A percentile compares a stretch with the other conserved stretches of the same genome.
phyloP scores from a whole-genome alignment of 1,140 invertebrate species.

The Sminthurinus signatus region DNA sequence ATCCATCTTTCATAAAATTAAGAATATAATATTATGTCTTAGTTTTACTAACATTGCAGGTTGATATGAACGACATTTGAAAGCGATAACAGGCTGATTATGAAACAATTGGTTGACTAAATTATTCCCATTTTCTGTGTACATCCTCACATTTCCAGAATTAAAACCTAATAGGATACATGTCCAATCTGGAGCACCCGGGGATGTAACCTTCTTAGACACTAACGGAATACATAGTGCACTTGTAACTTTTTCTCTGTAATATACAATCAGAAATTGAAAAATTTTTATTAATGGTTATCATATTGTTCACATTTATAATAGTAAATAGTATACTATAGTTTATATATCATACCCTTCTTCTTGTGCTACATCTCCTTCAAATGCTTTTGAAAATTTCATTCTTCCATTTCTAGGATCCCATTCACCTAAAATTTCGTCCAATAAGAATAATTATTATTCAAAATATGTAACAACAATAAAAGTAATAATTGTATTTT shows the following conservation, averaged over 20 bases:
- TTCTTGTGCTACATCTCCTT: conserved; percentile 35
- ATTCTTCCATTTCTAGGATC: conserved; percentile 25
- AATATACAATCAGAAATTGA: conserved; percentile 41
- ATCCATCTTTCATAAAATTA: too few relatives aligned
- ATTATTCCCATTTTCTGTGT: conserved; percentile 74
- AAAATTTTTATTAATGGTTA: too few relatives aligned
- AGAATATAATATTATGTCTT: too few relatives aligned
- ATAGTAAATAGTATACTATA: too few relatives aligned
- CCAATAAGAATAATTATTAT: too few relatives aligned
- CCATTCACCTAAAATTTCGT: conserved; percentile 48
- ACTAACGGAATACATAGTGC: conserved; percentile 57
- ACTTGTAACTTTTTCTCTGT: conserved; percentile 55
- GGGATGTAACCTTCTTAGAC: conserved; percentile 57
- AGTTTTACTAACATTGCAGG: too few relatives aligned
- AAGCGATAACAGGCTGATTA: conserved; percentile 65
- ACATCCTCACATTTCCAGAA: conserved; percentile 77
- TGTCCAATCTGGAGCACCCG: conserved; percentile 82
- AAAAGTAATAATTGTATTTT: too few relatives aligned
- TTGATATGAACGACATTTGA: conserved; percentile 74
- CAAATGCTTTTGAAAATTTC: conserved; percentile 23
- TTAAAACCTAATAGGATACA: conserved; percentile 81
- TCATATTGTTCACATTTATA: too few relatives aligned
- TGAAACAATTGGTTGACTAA: conserved; percentile 78
- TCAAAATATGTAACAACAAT: too few relatives aligned
- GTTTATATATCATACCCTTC: conserved; percentile 37